phyloP scores from a whole-genome alignment of 2,888 invertebrate genomes.

The Frankliniella intonsa region DNA sequence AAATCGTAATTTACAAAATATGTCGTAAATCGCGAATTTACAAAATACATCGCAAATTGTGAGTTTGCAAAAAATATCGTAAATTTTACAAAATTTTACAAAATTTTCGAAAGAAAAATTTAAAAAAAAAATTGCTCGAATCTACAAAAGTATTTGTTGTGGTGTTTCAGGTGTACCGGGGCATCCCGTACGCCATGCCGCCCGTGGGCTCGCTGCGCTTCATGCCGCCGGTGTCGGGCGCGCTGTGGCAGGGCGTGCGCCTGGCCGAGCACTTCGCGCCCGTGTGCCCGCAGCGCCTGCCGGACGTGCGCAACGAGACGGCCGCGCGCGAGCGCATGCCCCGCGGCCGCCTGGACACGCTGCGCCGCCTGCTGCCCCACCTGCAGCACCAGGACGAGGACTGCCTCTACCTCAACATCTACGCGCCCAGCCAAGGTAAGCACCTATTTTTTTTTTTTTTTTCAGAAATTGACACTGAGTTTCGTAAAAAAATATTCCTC shows the following conservation, averaged over 20 bases:
- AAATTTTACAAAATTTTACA: no score
- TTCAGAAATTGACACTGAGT: no score
- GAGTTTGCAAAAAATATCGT: no score
- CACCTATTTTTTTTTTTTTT: no score
- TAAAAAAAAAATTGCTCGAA: not conserved
- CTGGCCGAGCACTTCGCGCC: constrained; percentile 82
- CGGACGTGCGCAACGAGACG: constrained; percentile 79
- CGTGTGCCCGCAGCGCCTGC: constrained; percentile 88
- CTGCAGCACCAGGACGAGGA: constrained; percentile 92
- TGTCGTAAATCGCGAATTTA: no score
- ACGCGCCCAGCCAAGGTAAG: constrained; percentile 91
- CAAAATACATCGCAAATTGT: no score
- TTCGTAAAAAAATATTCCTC: no score
- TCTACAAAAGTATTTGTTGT: no score
- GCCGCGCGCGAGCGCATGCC: constrained; percentile 81
- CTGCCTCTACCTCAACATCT: constrained; percentile 94
- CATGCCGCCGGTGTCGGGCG: constrained; percentile 93
- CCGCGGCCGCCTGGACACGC: constrained; percentile 78
- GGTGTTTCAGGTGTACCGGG: constrained; percentile 71
- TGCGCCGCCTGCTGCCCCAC: constrained; percentile 80
- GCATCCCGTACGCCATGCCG: constrained; percentile 91
- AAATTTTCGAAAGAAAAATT: no score
- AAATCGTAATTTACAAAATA: no score
- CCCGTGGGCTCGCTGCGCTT: constrained; percentile 84
- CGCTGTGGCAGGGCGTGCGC: constrained; percentile 85